Evolutionary conservation across 2,113 vertebrate genomes (phyloP).

Genomic region (Hypanus sabinus): DNA sequence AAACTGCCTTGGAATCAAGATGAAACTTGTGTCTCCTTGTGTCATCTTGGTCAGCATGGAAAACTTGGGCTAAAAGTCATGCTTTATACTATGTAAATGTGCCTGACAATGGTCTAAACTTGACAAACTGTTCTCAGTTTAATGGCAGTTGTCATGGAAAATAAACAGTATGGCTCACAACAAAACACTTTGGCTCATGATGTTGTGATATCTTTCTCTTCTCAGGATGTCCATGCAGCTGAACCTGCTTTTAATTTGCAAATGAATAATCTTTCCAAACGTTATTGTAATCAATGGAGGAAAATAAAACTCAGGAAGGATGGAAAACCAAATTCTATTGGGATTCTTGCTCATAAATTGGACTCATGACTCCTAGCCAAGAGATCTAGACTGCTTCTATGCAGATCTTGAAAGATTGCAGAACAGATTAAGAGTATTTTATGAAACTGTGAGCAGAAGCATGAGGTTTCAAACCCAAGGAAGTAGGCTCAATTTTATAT

Average conservation of each 20-base stretch:
- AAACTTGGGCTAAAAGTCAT: too few relatives aligned
- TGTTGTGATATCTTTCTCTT: background rate
- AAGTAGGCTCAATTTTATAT: too few relatives aligned
- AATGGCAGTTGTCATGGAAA: too few relatives aligned
- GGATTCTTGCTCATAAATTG: background rate
- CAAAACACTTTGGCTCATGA: too few relatives aligned
- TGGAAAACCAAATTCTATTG: background rate
- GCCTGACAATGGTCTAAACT: background rate
- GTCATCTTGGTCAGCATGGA: background rate
- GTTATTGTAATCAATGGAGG: background rate
- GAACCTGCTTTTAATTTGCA: background rate
- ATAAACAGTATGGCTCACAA: too few relatives aligned
- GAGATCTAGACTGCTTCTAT: background rate
- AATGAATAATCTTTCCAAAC: background rate
- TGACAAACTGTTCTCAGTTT: background rate
- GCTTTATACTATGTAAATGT: too few relatives aligned
- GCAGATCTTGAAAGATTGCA: background rate
- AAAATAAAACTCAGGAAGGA: background rate
- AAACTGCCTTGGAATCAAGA: background rate
- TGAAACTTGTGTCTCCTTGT: background rate
- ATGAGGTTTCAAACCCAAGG: too few relatives aligned
- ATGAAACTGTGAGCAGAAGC: too few relatives aligned
- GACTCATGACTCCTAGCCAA: background rate
- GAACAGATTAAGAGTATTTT: background rate
- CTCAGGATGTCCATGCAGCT: background rate